phyloP scores from a whole-genome alignment of 2,888 invertebrate species.

The Synergus itoensis region DNA sequence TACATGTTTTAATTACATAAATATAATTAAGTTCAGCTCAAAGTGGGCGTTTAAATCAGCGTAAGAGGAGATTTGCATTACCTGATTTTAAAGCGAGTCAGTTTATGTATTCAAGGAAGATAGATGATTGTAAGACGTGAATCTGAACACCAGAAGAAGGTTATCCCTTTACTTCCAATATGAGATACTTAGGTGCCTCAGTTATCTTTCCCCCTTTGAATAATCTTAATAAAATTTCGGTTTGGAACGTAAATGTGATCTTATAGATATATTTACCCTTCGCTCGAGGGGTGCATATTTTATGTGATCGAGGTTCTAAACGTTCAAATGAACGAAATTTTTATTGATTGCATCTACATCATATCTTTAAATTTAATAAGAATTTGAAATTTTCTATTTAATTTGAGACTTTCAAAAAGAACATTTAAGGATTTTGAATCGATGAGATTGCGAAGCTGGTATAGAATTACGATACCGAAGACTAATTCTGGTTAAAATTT shows the following conservation, averaged over 20 bases:
- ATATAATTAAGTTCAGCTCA: slow-evolving; percentile 26
- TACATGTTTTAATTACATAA: slow-evolving; percentile 32
- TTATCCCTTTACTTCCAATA: neutral
- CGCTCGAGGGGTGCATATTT: neutral
- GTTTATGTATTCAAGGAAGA: slow-evolving; percentile 3
- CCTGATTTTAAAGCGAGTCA: slow-evolving; percentile 1
- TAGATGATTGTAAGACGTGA: neutral
- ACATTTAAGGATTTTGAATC: no score
- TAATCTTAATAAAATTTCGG: neutral
- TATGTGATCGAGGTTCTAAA: neutral
- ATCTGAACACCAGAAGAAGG: neutral
- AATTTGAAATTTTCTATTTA: no score
- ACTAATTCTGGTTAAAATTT: no score
- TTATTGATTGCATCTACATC: no score
- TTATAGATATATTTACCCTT: neutral
- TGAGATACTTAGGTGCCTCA: neutral
- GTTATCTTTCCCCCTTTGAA: neutral
- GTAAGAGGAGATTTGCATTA: slow-evolving; percentile 24
- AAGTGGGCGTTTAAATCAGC: slow-evolving; percentile 4
- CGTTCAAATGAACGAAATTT: no score
- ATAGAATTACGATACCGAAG: no score
- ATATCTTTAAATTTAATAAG: no score
- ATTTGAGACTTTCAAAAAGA: no score
- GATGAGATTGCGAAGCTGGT: neutral
- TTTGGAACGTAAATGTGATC: neutral